Conservation (phyloP, 2,888 invertebrate species). For the Microplitis deprimator region DNA sequence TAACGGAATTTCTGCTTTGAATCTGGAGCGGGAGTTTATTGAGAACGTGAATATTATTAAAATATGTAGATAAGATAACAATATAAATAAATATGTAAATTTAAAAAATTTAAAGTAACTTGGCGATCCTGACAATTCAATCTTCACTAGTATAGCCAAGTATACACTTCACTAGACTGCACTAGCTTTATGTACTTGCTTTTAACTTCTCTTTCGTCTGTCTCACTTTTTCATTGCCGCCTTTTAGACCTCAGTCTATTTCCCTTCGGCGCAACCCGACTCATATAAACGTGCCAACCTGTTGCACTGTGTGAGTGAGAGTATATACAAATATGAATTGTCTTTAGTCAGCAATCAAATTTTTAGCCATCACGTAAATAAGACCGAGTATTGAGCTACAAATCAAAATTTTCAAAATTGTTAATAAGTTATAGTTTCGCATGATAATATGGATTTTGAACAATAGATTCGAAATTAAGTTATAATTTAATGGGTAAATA, state of each 20-base stretch:
- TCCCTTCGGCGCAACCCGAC: conserved; percentile 19
- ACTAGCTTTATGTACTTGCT: neutral
- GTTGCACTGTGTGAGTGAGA: conserved; percentile 22
- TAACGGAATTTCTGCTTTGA: too few relatives aligned
- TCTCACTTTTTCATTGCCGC: conserved; percentile 10
- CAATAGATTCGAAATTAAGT: too few relatives aligned
- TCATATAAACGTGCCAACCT: conserved; percentile 35
- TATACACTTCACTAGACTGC: too few relatives aligned
- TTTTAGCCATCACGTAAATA: neutral
- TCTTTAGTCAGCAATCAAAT: neutral
- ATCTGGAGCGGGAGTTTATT: too few relatives aligned
- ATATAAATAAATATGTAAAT: too few relatives aligned
- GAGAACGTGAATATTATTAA: too few relatives aligned
- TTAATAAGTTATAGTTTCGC: neutral
- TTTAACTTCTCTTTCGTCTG: neutral
- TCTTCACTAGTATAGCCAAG: too few relatives aligned
- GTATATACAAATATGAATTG: neutral
- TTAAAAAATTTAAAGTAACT: too few relatives aligned
- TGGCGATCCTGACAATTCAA: too few relatives aligned
- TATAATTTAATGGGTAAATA: too few relatives aligned
- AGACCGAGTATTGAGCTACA: too few relatives aligned
- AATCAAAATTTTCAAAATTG: neutral
- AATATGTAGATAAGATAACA: too few relatives aligned
- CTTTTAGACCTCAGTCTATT: conserved; percentile 9
- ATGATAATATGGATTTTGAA: neutral